phyloP scores from a whole-genome alignment of 2,113 vertebrate genomes.

The Cyanoderma ruficeps region DNA sequence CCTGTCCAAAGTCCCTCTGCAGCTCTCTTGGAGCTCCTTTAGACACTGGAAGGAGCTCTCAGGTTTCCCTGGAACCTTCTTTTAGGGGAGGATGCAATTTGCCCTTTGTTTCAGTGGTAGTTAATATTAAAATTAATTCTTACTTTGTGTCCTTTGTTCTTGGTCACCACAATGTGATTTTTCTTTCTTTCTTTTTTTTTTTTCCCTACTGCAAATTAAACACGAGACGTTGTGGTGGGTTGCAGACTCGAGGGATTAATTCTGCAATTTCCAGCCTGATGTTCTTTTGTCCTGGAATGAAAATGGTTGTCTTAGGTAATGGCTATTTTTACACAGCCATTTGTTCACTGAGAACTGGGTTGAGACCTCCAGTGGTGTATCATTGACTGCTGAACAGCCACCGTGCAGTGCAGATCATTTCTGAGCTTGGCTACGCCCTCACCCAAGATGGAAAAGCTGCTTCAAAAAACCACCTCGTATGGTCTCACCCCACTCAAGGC shows the following conservation, averaged over 20 bases:
- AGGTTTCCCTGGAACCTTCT: not conserved
- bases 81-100: not conserved
- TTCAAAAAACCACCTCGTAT: not conserved
- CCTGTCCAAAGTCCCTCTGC: not conserved
- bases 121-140: not conserved
- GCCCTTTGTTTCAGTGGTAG: not conserved
- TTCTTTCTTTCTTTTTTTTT: not conserved
- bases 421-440: not conserved
- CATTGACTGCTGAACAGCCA: not conserved
- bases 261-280: slow-evolving; percentile 30
- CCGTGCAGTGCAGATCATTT: not conserved
- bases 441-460: not conserved
- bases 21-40: not conserved
- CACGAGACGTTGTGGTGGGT: not conserved
- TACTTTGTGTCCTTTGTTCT: not conserved
- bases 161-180: not conserved
- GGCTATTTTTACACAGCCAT: slow-evolving; percentile 56
- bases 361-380: slow-evolving; percentile 33
- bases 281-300: slow-evolving; percentile 54
- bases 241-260: slow-evolving; percentile 29
- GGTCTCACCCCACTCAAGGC: not conserved
- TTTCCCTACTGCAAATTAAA: not conserved
- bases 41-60: not conserved
- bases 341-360: slow-evolving; percentile 34
- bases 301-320: slow-evolving; percentile 55